These are phyloP conservation scores for Cyprinus carpio DNA, from an alignment of 2,113 vertebrate genomes.

Conservation along the genomic window DNA sequence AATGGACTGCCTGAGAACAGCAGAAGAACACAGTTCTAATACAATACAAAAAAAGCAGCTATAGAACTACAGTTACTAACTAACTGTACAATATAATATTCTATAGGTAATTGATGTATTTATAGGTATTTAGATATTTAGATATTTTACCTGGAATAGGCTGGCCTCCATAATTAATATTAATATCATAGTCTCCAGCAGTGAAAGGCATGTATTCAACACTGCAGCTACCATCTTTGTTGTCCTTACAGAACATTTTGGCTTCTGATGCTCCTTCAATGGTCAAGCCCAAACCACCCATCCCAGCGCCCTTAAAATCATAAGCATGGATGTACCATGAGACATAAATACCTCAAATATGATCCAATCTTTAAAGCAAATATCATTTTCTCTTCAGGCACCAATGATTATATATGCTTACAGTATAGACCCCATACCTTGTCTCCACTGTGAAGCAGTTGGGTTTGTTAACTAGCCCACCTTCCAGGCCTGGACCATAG, in stretches of 20 bases:
- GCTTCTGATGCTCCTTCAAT: conserved; percentile 93
- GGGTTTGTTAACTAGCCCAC: conserved; percentile 87
- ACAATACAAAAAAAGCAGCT: background rate
- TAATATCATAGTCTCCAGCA: conserved; percentile 89
- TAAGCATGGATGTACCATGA: conserved; percentile 4
- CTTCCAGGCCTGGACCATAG: conserved; percentile 88
- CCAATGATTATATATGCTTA: background rate
- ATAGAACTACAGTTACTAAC: background rate
- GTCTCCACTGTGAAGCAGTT: conserved; percentile 93
- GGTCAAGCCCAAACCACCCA: conserved; percentile 89
- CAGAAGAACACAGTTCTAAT: background rate
- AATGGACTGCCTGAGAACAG: conserved; percentile 84
- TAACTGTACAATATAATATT: background rate
- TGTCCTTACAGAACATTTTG: conserved; percentile 98
- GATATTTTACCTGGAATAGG: conserved; percentile 81
- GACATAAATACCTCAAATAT: background rate
- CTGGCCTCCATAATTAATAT: conserved; percentile 92
- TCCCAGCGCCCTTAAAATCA: conserved; percentile 85
- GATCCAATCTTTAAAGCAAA: background rate
- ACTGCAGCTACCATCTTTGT: conserved; percentile 93
- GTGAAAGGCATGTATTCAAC: conserved; percentile 95
- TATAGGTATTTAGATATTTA: background rate
- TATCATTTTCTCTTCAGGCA: background rate
- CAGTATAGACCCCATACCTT: conserved; percentile 61
- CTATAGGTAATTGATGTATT: background rate